These are phyloP conservation scores for Epizoanthus fatuus DNA, from an alignment of 92 coral and sea anemone species.

Conservation along the genomic window DNA sequence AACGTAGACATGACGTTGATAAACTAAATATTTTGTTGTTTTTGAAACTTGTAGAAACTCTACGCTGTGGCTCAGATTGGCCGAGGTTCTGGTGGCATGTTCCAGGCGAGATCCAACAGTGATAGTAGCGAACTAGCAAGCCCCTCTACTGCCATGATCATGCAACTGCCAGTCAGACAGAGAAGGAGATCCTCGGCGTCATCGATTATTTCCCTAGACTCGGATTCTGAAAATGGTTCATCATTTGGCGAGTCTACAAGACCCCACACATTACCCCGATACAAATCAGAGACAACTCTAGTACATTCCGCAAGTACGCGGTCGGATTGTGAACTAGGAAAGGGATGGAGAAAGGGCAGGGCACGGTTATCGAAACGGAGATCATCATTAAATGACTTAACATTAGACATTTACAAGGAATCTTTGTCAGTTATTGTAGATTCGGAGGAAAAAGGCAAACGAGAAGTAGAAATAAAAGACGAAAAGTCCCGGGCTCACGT, in stretches of 20 bases:
- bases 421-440: slow-evolving; percentile 18
- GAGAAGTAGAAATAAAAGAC: slow-evolving; percentile 41
- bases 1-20: background rate
- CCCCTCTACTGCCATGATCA: slow-evolving; percentile 66
- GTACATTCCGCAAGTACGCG: slow-evolving; percentile 28
- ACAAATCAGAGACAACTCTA: slow-evolving; percentile 68
- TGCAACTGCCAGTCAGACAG: background rate
- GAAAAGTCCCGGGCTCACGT: slow-evolving; percentile 68
- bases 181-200: slow-evolving; percentile 56
- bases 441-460: slow-evolving; percentile 53
- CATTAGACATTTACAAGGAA: background rate
- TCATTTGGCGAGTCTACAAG: slow-evolving; percentile 48
- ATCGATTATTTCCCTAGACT: slow-evolving; percentile 76
- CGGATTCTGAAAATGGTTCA: slow-evolving; percentile 87
- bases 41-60: slow-evolving; percentile 66
- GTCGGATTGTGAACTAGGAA: slow-evolving; percentile 12
- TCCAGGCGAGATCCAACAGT: slow-evolving; percentile 47
- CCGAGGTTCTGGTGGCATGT: slow-evolving; percentile 59
- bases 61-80: slow-evolving; percentile 79
- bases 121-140: slow-evolving; percentile 71
- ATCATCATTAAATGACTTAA: slow-evolving; percentile 33
- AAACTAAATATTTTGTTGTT: background rate
- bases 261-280: slow-evolving; percentile 51
- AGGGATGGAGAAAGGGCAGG: slow-evolving; percentile 14
- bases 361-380: slow-evolving; percentile 22